Base-by-base conservation (phyloP, 2,888 invertebrate species). In the Tricholauxania praeusta region DNA sequence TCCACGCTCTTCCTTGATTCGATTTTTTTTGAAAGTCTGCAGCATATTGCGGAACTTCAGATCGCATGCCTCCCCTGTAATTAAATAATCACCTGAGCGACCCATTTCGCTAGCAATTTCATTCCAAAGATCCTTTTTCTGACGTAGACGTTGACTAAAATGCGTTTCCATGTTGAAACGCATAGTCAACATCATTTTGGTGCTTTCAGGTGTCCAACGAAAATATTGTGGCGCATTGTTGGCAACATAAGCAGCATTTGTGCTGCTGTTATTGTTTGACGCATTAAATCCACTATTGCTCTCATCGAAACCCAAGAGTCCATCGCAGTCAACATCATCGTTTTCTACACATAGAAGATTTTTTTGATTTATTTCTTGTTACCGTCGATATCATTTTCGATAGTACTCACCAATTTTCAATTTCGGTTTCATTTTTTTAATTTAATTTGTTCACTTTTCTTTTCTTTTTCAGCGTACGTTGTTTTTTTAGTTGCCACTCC, bases 21-120 rank as follows among this genome's bases (percentile, higher is more conserved):
- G 67, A 69, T 76, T 76, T 48, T 76, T 76, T 28, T 76, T 76
- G 62, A 72, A 76, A 19, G 76, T 76, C 47, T 76, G 76, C 69
- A 76, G 48, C 74, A 76, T 72, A 32, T 76, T 76, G 12, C 76
- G 72, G 48, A 72, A 76, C 47, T 76, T 76, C 3, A 76, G 59
- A 55, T 76, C 76, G 48, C 76, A 76, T 14, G 62, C 71, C 15
- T 76, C 76, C 22, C 74, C 74, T 14, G 74, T 76, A 8, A 76
- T 63, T 1, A 70, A 51, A 63, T 59, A 75, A 32, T 71, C 74
- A 12, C 72, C 76, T n/a, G 66, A 59, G 2, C 69, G 65, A 28
- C 62, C 51, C 76, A 76, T 76, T 65, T 76, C 76, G 14, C 71
- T 51, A 12, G 76, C 76, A 53, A 76, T 74, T 22, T 76, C 76